These are phyloP conservation scores for Chiropotes sagulatus DNA, from an alignment of 2,797 vertebrate species.

Conservation along the genomic window DNA sequence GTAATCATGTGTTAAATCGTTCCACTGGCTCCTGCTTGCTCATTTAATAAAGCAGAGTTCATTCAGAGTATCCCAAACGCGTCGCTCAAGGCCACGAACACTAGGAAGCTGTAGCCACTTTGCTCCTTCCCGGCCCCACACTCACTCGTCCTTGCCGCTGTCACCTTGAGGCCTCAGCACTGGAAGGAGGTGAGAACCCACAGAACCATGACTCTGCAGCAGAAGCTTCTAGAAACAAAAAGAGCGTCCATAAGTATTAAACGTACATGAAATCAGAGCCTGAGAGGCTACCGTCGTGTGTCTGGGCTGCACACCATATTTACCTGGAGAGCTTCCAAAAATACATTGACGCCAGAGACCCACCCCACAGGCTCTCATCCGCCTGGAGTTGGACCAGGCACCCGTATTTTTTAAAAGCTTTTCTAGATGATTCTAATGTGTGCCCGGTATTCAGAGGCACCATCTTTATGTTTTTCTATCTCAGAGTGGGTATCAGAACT, in stretches of 20 bases:
- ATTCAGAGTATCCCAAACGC: slow-evolving; percentile 80
- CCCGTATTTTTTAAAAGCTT: background rate
- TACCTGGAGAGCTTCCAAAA: background rate
- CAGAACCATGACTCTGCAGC: background rate
- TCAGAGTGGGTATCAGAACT: background rate
- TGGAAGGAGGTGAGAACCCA: background rate
- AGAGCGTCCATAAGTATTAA: background rate
- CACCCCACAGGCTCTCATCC: background rate
- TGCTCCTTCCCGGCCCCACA: background rate
- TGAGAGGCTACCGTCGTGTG: background rate
- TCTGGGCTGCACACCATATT: background rate
- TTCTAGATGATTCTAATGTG: background rate
- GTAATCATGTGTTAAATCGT: slow-evolving; percentile 87
- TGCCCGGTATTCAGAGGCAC: background rate
- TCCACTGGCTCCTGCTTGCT: slow-evolving; percentile 74
- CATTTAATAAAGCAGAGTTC: slow-evolving; percentile 81
- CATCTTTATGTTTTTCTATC: background rate
- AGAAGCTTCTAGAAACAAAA: background rate
- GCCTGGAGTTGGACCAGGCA: background rate
- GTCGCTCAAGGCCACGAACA: slow-evolving; percentile 73
- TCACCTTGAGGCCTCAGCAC: background rate
- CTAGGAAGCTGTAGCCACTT: background rate
- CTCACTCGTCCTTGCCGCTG: background rate
- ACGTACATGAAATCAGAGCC: background rate
- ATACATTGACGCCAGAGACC: too few species aligned